Evolutionary conservation across 2,797 vertebrate genomes (phyloP), one percentile per base, ranked within the genome.

Genomic region (Glyptemys insculpta): DNA sequence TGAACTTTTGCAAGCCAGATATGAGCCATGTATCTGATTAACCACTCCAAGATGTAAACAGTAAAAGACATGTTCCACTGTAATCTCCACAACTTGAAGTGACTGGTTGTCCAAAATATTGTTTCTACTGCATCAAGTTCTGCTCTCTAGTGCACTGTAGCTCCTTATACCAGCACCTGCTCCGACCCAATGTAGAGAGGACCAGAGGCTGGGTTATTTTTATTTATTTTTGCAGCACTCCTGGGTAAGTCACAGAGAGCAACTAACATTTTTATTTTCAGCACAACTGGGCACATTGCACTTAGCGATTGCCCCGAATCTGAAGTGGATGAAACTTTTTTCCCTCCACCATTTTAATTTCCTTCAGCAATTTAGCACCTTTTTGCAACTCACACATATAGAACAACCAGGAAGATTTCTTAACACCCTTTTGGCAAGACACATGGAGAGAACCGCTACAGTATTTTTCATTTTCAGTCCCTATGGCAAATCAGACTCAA

Each of bases 291-390:
- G 53, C 91, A 92, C 53, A 9, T 93, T 89, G 76, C 65, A 87
- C 88, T 96, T 79, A 91, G 91, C 96, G 92, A 89, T 79, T 94
- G 91, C 90, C 79, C 27, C 25, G 89, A 96, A 97, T 92, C 57
- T 91, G 88, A 90, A 92, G 72, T 95, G 68, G 76, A 94, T 44
- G 95, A 93, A 96, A 97, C 74, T 97, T 97, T 79, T 95, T 94
- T 96, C 95, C 94, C 37, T 29, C 81, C 87, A 91, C 62, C 1
- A 6, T 97, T 98, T 98, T 97, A 98, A 98, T 98, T 98, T 98
- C 98, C 98, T 98, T 98, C 97, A 98, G 98, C 98, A 98, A 98
- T 98, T 98, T 98, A 98, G 97, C 98, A 98, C 98, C 98, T 98
- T 95, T 98, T 98, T 95, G 97, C 96, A 97, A 97, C 96, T 98